Evolutionary conservation across 2,113 vertebrate species (phyloP).

Genomic region (Theristicus caerulescens): DNA sequence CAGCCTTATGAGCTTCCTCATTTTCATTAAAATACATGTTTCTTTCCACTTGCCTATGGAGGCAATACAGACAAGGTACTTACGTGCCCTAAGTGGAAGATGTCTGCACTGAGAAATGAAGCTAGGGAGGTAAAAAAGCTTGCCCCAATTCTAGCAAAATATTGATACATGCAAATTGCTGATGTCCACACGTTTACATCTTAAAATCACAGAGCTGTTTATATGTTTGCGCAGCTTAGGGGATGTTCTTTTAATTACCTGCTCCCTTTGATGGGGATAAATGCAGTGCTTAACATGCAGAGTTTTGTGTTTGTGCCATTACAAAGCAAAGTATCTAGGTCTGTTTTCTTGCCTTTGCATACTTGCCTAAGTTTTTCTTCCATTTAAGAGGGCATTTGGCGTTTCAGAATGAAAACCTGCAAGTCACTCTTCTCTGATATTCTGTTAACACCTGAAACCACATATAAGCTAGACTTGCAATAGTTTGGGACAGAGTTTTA

Average conservation of each 20-base stretch:
- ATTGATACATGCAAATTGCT: not conserved
- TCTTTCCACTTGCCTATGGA: not conserved
- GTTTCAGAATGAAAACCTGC: not conserved
- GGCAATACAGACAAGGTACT: not conserved
- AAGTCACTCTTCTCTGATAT: not conserved
- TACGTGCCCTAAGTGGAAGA: not conserved
- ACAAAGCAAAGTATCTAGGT: not conserved
- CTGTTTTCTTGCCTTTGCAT: not conserved
- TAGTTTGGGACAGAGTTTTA: not conserved
- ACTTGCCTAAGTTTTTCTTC: not conserved
- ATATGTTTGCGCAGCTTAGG: not conserved
- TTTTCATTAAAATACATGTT: not conserved
- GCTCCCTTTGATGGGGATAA: not conserved
- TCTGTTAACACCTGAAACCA: not conserved
- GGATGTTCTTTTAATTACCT: not conserved
- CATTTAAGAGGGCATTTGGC: not conserved
- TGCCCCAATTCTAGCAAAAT: not conserved
- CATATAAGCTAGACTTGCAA: not conserved
- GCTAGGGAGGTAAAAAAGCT: not conserved
- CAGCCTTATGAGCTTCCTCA: not conserved
- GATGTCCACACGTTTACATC: fast-evolving
- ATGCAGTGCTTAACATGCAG: not conserved
- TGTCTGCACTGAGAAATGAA: not conserved
- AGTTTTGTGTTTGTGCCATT: not conserved
- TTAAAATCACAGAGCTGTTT: not conserved